Conservation (phyloP, 2,113 vertebrate genomes). For the Hippopotamus amphibius region DNA sequence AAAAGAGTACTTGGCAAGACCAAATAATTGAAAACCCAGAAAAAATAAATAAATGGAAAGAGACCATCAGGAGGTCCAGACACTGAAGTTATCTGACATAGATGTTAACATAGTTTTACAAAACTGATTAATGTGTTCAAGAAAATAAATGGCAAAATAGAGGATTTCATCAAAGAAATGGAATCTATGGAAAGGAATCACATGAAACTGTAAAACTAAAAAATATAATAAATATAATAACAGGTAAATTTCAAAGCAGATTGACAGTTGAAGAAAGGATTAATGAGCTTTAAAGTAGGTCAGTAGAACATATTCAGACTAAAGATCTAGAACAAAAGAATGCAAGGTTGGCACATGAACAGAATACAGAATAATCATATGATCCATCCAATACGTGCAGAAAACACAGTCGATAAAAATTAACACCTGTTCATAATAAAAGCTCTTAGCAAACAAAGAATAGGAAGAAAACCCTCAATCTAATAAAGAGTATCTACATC, state of each 20-base stretch:
- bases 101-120: background rate
- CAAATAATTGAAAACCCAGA: background rate
- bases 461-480: background rate
- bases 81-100: background rate
- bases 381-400: background rate
- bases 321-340: background rate
- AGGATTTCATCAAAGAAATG: background rate
- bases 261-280: background rate
- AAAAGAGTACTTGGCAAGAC: background rate
- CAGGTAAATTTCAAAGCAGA: background rate
- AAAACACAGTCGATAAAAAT: background rate
- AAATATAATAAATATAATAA: background rate
- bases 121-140: background rate
- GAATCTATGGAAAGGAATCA: background rate
- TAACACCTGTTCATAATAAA: background rate
- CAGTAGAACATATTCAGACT: background rate
- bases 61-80: background rate
- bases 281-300: background rate
- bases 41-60: background rate
- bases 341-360: background rate
- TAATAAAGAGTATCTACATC: background rate
- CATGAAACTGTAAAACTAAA: background rate
- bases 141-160: background rate
- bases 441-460: background rate
- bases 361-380: background rate